phyloP scores from a whole-genome alignment of 1,140 invertebrate genomes.

The Lineus longissimus region DNA sequence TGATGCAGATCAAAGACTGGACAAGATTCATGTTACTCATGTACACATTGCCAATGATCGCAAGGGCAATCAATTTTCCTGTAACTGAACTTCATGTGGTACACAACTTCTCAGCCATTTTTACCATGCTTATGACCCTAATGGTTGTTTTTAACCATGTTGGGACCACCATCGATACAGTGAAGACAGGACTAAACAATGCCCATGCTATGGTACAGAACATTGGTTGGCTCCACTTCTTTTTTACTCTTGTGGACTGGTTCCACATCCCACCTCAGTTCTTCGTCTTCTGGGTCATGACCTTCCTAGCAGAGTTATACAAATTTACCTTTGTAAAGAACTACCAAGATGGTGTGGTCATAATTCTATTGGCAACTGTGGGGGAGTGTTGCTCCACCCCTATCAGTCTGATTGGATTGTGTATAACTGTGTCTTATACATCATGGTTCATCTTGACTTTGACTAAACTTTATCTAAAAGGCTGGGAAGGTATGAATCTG shows the following conservation, averaged over 20 bases:
- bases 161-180: conserved; percentile 49
- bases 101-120: conserved; percentile 56
- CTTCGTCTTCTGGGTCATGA: conserved; percentile 55
- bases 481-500: conserved; percentile 41
- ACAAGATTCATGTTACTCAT: conserved; percentile 48
- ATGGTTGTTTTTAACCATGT: conserved; percentile 56
- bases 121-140: conserved; percentile 50
- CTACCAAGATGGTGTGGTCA: conserved; percentile 49
- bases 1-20: conserved; percentile 55
- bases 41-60: conserved; percentile 57
- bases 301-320: conserved; percentile 53
- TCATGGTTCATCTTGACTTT: conserved; percentile 55
- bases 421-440: conserved; percentile 58
- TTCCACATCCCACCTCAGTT: conserved; percentile 56
- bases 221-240: conserved; percentile 49
- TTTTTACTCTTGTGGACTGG: conserved; percentile 50
- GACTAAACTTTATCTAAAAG: conserved; percentile 56
- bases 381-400: conserved; percentile 58
- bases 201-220: conserved; percentile 33
- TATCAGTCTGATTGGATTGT: conserved; percentile 58
- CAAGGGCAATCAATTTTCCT: conserved; percentile 53
- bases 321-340: conserved; percentile 24
- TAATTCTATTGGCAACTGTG: conserved; percentile 53
- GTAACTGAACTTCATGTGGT: conserved; percentile 51
- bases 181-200: conserved; percentile 42